A percentile compares a stretch with the other conserved stretches of the same genome.
Conservation (phyloP, 2,113 vertebrate genomes). For the Odontophorus gujanensis region DNA sequence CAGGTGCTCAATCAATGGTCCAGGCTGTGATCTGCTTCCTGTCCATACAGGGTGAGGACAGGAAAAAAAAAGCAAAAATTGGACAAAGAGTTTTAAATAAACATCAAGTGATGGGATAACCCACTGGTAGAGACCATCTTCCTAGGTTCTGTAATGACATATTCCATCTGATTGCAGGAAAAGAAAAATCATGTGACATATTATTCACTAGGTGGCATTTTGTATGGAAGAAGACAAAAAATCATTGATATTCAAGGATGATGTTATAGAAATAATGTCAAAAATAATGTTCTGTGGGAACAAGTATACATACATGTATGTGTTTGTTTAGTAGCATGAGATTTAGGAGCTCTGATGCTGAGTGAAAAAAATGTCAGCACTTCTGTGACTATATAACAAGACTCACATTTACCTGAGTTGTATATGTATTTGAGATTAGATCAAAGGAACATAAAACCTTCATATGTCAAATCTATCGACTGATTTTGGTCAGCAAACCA, state of each 20-base stretch:
- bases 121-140: background rate
- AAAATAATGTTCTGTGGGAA: background rate
- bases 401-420: background rate
- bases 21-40: too few species aligned
- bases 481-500: background rate
- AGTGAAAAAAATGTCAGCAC: background rate
- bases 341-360: background rate
- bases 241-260: background rate
- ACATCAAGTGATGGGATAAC: background rate
- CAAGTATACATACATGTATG: rapidly evolving
- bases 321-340: background rate
- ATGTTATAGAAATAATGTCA: background rate
- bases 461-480: background rate
- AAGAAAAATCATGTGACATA: background rate
- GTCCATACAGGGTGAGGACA: background rate
- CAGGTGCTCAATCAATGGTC: too few species aligned
- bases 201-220: background rate
- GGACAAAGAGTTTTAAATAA: background rate
- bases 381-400: background rate
- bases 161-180: background rate
- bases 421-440: background rate
- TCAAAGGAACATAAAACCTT: background rate
- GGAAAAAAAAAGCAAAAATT: background rate
- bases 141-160: background rate
- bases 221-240: background rate